A percentile compares a stretch with the other conserved stretches of the same genome.
phyloP scores from a whole-genome alignment of 1,140 invertebrate genomes.

The Drosophila fuyamai region DNA sequence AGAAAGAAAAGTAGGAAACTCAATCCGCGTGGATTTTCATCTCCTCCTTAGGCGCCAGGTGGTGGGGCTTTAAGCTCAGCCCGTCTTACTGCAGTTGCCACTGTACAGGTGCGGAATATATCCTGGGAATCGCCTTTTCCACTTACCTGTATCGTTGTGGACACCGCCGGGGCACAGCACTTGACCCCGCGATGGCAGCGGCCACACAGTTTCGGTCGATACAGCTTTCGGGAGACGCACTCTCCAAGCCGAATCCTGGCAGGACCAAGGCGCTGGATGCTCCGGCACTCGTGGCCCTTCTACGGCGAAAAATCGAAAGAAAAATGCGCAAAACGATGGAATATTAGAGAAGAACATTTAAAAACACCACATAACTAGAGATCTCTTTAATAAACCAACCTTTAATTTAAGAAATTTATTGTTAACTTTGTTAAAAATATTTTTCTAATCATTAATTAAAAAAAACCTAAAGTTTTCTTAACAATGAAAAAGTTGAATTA shows the following conservation, averaged over 20 bases:
- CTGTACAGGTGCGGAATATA: not conserved
- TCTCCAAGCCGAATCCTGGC: slow-evolving; percentile 87
- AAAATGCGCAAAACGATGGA: not conserved
- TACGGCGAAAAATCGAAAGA: slow-evolving; percentile 68
- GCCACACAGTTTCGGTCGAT: slow-evolving; percentile 88
- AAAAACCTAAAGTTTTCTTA: no score
- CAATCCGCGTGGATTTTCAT: not conserved
- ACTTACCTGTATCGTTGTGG: slow-evolving; percentile 87
- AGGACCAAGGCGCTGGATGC: slow-evolving; percentile 86
- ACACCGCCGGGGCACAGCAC: slow-evolving; percentile 87
- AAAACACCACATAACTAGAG: not conserved
- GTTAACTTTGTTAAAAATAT: no score
- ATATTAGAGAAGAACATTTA: not conserved
- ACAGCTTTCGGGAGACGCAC: slow-evolving; percentile 87
- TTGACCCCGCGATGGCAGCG: slow-evolving; percentile 85
- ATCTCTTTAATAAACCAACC: no score
- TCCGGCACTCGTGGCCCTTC: slow-evolving; percentile 88
- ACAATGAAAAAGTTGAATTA: no score
- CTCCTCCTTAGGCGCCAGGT: slow-evolving; percentile 12
- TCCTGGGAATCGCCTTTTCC: not conserved
- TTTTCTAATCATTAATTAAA: no score
- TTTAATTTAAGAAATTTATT: no score
- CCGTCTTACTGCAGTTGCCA: slow-evolving; percentile 31
- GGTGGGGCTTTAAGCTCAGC: slow-evolving; percentile 12
- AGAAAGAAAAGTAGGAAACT: slow-evolving; percentile 2